A percentile compares a stretch with the other conserved stretches of the same genome.
These are phyloP conservation scores for Chionis minor DNA, from an alignment of 2,113 vertebrate species.

Conservation along the genomic window DNA sequence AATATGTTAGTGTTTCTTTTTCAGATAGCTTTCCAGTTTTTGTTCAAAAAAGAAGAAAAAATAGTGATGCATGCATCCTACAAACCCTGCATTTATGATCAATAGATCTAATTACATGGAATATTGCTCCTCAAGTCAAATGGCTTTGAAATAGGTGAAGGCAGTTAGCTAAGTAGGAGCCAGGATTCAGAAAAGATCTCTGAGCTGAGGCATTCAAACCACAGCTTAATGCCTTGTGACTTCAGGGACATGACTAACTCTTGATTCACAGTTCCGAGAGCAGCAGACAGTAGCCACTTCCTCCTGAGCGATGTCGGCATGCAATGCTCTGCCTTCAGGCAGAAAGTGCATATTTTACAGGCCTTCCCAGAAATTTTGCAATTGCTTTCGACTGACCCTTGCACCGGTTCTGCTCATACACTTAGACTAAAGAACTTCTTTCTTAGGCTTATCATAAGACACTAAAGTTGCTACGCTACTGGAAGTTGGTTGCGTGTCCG, in stretches of 20 bases:
- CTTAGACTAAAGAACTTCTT: background rate
- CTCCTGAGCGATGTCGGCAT: background rate
- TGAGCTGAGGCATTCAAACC: background rate
- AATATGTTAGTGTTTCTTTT: background rate
- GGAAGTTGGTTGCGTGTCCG: background rate
- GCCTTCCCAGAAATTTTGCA: background rate
- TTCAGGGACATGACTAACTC: slow-evolving; percentile 7
- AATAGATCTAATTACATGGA: background rate
- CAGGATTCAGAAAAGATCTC: background rate
- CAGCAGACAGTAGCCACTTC: slow-evolving; percentile 4
- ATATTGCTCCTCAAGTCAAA: background rate
- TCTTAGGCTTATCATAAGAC: background rate
- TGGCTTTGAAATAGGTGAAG: background rate
- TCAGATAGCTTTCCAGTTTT: background rate
- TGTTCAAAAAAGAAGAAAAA: background rate
- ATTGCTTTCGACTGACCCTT: background rate
- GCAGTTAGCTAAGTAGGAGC: background rate
- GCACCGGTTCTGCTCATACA: background rate
- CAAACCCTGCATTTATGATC: background rate
- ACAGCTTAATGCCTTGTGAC: slow-evolving; percentile 14
- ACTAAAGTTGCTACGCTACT: background rate
- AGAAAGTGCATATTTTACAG: background rate
- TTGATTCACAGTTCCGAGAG: background rate
- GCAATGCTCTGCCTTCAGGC: background rate
- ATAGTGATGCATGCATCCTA: background rate